Evolutionary conservation across 2,113 vertebrate genomes (phyloP).

Genomic region (Bos javanicus): DNA sequence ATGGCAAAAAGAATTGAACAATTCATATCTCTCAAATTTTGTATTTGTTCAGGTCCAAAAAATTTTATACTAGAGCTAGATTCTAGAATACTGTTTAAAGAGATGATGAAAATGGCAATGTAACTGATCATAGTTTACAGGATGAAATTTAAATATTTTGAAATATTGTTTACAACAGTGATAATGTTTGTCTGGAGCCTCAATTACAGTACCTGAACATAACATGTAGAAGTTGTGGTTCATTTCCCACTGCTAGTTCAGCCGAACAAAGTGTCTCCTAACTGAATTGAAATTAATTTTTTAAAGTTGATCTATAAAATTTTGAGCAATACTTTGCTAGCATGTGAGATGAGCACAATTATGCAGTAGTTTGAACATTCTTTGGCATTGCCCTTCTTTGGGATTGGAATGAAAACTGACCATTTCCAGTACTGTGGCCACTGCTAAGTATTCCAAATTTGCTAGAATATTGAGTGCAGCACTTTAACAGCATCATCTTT

Average conservation of each 20-base stretch:
- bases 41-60: neutral
- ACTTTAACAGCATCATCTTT: neutral
- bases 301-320: neutral
- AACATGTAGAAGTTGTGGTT: neutral
- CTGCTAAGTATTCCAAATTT: neutral
- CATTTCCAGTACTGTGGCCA: neutral
- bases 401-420: neutral
- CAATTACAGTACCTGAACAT: neutral
- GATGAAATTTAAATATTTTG: slow-evolving; percentile 25
- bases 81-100: neutral
- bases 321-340: neutral
- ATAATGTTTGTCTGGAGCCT: neutral
- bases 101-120: neutral
- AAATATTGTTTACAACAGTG: neutral
- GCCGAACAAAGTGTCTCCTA: neutral
- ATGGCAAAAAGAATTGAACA: neutral
- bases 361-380: neutral
- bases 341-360: neutral
- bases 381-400: neutral
- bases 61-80: neutral
- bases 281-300: neutral
- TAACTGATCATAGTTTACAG: neutral
- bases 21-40: neutral
- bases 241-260: neutral
- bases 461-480: neutral